A percentile compares a stretch with the other conserved stretches of the same genome.
These are phyloP conservation scores for Cheilosia scutellata DNA, from an alignment of 2,888 invertebrate species.

Conservation along the genomic window DNA sequence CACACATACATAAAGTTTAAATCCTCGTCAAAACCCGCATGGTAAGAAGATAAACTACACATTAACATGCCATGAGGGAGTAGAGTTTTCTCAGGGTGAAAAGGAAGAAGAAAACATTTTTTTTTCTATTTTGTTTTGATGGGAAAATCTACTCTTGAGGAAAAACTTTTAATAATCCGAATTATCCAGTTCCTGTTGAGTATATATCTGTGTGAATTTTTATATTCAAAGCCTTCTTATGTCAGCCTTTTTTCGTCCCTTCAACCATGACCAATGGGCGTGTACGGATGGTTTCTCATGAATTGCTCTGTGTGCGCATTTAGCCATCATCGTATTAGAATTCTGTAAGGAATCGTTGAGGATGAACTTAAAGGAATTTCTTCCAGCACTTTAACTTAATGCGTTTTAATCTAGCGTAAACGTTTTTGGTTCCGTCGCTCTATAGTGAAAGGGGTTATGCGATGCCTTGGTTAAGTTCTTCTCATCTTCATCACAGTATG, in stretches of 20 bases:
- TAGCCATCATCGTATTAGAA: background rate
- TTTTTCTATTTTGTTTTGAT: background rate
- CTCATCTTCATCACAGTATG: background rate
- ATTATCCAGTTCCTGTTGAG: slow-evolving; percentile 34
- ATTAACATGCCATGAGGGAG: no score
- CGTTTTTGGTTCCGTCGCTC: slow-evolving; percentile 13
- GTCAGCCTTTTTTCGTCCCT: slow-evolving; percentile 3
- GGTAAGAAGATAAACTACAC: no score
- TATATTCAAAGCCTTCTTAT: slow-evolving; percentile 31
- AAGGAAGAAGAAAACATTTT: no score
- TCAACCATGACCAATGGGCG: slow-evolving; percentile 30
- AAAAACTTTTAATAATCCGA: slow-evolving; percentile 67
- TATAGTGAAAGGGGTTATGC: slow-evolving; percentile 1
- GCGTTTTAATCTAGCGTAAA: slow-evolving; percentile 71
- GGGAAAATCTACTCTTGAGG: slow-evolving; percentile 39
- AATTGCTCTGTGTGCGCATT: slow-evolving; percentile 17
- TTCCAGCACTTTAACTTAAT: slow-evolving; percentile 69
- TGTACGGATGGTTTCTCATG: slow-evolving; percentile 30
- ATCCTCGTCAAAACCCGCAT: no score
- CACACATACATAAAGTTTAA: no score
- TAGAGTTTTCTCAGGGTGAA: no score
- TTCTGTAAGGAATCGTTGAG: slow-evolving; percentile 5
- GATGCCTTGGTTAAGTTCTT: slow-evolving; percentile 9
- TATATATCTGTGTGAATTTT: slow-evolving; percentile 42
- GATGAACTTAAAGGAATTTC: slow-evolving; percentile 63